phyloP scores from a whole-genome alignment of 2,888 invertebrate species.

The Eupithecia vulgata region DNA sequence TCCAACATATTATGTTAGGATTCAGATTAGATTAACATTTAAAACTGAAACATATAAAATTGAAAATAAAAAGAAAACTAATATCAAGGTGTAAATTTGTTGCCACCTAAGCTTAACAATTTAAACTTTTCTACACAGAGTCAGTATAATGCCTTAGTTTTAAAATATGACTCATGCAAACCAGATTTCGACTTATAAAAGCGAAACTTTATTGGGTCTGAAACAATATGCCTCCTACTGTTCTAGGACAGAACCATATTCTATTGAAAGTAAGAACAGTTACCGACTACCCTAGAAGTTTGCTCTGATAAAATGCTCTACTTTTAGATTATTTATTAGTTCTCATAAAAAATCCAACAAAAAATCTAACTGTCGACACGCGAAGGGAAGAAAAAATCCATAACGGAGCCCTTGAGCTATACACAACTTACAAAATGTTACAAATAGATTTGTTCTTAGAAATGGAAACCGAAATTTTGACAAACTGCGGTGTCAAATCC shows the following conservation, averaged over 20 bases:
- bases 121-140: too few relatives aligned
- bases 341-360: conserved; percentile 67
- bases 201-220: conserved; percentile 68
- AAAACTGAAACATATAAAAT: too few relatives aligned
- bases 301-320: conserved; percentile 77
- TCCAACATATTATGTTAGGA: too few relatives aligned
- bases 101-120: too few relatives aligned
- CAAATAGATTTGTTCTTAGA: conserved; percentile 69
- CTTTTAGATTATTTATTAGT: conserved; percentile 79
- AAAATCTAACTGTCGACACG: conserved; percentile 73
- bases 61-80: too few relatives aligned
- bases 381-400: conserved; percentile 56
- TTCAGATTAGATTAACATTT: too few relatives aligned
- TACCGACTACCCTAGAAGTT: conserved; percentile 79
- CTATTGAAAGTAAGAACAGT: conserved; percentile 80
- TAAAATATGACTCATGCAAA: conserved; percentile 31
- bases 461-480: conserved; percentile 82
- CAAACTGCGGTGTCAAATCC: conserved; percentile 76
- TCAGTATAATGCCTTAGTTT: too few relatives aligned
- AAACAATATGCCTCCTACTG: conserved; percentile 61
- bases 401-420: conserved; percentile 72
- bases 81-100: too few relatives aligned
- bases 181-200: conserved; percentile 61
- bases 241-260: conserved; percentile 60
- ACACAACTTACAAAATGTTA: conserved; percentile 66